Evolutionary conservation across 2,113 vertebrate genomes (phyloP).

Genomic region (Muntiacus muntjak): DNA sequence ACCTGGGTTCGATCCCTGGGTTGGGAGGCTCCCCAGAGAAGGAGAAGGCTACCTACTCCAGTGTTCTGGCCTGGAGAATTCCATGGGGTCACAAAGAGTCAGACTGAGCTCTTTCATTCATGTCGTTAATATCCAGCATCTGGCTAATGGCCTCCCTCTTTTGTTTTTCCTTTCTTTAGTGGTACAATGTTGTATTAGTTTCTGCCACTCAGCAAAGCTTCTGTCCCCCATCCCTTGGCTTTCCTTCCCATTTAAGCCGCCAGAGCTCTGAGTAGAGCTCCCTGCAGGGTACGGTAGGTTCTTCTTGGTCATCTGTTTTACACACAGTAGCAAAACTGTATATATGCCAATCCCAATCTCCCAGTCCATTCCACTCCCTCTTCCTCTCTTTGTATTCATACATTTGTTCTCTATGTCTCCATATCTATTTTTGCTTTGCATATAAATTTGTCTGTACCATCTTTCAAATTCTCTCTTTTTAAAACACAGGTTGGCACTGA

Average conservation of each 20-base stretch:
- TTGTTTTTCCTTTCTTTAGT: not conserved
- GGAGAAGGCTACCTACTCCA: not conserved
- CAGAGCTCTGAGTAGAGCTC: not conserved
- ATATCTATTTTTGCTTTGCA: not conserved
- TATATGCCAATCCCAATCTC: not conserved
- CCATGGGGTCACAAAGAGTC: not conserved
- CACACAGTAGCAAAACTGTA: not conserved
- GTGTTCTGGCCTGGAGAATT: not conserved
- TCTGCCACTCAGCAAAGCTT: not conserved
- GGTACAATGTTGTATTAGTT: not conserved
- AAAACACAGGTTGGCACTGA: slow-evolving; percentile 20
- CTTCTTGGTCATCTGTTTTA: not conserved
- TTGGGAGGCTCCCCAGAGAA: not conserved
- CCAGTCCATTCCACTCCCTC: not conserved
- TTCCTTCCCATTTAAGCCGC: not conserved
- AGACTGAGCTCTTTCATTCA: not conserved
- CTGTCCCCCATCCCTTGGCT: not conserved
- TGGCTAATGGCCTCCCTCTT: not conserved
- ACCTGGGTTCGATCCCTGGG: not conserved
- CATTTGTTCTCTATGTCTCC: not conserved
- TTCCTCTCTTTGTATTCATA: not conserved
- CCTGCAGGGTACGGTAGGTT: not conserved
- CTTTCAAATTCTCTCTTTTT: not conserved
- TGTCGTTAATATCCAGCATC: slow-evolving; percentile 45
- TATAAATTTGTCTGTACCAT: not conserved